Base-by-base conservation (phyloP, 2,113 vertebrate genomes). In the Cheilinus undulatus region DNA sequence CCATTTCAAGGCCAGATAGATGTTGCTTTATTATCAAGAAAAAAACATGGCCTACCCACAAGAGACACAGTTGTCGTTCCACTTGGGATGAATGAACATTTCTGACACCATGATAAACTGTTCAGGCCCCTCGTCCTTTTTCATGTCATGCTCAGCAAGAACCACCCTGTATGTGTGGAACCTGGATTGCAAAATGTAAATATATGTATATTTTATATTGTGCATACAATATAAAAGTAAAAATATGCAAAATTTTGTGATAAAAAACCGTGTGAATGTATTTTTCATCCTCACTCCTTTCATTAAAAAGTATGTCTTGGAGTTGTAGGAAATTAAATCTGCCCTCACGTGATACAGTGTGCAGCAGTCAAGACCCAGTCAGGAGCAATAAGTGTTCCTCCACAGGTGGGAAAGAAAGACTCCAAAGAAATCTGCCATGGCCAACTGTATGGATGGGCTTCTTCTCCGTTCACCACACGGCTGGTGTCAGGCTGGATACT, bases 391-490 rank as follows among this genome's bases (percentile, higher is more conserved):
- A 91, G 85, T 11, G 87, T 93, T 17, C 84, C 91, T 61, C 92
- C 88, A 73, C 86, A 93, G 2, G 83, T 90, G 14, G 89, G 88
- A 30, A 80, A 85, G 65, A 87, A 91, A 2, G 77, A 88, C 80
- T 82, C 70, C 65, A 93, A 46, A 24, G 90, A 93, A 54, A 89
- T 81, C 88, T 91, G 91, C 92, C 91, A 92, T 24, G 92, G 90
- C 91, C 91, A 93, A 61, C 91, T 93, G 73, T 89, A 80, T 1
- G 88, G 89, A 9, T 59, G 78, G 30, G 88, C 91, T 32, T 92
- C 86, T 7, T 83, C 68, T 1, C 90, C 91, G 2, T 89, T 86
- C 30, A 93, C 91, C 64, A 92, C 91, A 3, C 77, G 69, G 48
- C 27, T 40, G 14, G 68, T 75, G 68, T 50, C 23, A 10, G 88